Conservation (phyloP, 2,797 vertebrate species). For the Diplodus puntazzo region DNA sequence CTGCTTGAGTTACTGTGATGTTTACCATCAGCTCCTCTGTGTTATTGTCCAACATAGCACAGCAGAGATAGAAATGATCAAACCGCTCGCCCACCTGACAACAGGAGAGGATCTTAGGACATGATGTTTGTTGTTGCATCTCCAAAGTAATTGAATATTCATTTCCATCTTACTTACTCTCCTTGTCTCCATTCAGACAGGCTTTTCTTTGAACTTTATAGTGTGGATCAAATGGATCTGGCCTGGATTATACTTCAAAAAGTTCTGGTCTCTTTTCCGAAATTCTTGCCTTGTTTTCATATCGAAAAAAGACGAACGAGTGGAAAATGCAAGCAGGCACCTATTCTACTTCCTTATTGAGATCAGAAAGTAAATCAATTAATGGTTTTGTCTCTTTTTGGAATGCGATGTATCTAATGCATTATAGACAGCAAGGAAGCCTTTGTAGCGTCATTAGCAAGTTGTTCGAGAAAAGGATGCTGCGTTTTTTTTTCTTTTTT, state of each 20-base stretch:
- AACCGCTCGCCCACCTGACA: conserved; percentile 42
- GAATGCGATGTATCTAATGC: conserved; percentile 59
- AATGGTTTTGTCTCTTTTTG: conserved; percentile 57
- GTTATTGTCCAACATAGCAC: conserved; percentile 2
- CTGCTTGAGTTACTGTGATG: conserved; percentile 29
- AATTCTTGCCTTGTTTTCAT: conserved; percentile 28
- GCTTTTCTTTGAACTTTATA: conserved; percentile 40
- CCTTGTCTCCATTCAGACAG: conserved; percentile 36
- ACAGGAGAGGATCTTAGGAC: conserved; percentile 26
- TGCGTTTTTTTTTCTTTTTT: conserved; percentile 5
- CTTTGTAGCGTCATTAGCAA: conserved; percentile 70
- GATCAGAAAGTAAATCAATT: conserved; percentile 68
- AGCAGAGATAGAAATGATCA: conserved; percentile 42
- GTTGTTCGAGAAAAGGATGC: conserved; percentile 67
- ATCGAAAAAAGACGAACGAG: conserved; percentile 40
- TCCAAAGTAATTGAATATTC: conserved; percentile 49
- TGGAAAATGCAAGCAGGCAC: conserved; percentile 61
- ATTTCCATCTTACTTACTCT: conserved; percentile 53
- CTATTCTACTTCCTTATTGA: conserved; percentile 50
- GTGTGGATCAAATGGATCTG: conserved; percentile 30
- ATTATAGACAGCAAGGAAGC: conserved; percentile 52
- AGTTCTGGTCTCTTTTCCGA: conserved; percentile 24
- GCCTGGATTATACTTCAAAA: conserved; percentile 29
- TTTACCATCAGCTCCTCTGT: conserved; percentile 13
- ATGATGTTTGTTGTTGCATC: conserved; percentile 42